Evolutionary conservation across 2,888 invertebrate genomes (phyloP).

Genomic region (Drosophila incognita): DNA sequence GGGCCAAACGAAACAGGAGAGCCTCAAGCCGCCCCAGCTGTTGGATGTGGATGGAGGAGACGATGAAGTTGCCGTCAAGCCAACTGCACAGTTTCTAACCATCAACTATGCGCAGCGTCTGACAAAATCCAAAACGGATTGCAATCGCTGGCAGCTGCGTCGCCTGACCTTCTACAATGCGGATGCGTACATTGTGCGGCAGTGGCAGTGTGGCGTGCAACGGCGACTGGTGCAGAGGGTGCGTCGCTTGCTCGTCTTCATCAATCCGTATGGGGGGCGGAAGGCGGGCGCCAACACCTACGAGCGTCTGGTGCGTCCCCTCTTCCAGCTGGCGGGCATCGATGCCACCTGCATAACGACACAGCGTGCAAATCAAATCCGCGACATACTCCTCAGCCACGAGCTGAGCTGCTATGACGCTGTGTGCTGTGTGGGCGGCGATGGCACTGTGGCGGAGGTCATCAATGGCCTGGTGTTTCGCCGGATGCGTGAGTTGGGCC

Average conservation of each 20-base stretch:
- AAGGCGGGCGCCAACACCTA: conserved; percentile 90
- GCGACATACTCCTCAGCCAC: conserved; percentile 87
- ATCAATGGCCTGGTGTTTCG: conserved; percentile 90
- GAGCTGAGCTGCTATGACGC: conserved; percentile 88
- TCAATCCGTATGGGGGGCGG: conserved; percentile 94
- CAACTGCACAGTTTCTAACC: conserved; percentile 85
- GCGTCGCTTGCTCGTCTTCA: conserved; percentile 90
- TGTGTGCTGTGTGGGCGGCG: conserved; percentile 93
- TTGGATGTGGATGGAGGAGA: conserved; percentile 8
- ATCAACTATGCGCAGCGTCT: conserved; percentile 87
- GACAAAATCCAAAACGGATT: conserved; percentile 85
- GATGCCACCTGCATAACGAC: conserved; percentile 89
- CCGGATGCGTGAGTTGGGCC: conserved; percentile 79
- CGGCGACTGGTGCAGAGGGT: conserved; percentile 86
- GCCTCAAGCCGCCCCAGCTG: conserved; percentile 47
- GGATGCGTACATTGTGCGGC: conserved; percentile 87
- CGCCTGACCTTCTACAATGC: conserved; percentile 87
- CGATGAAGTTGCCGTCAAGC: conserved; percentile 29
- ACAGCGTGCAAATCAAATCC: conserved; percentile 91
- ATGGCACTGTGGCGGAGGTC: conserved; percentile 94
- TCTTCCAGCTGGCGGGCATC: conserved; percentile 88
- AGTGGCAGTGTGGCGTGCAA: conserved; percentile 88
- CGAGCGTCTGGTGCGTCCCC: conserved; percentile 89
- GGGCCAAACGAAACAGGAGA: conserved; percentile 77
- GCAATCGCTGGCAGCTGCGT: conserved; percentile 87